These are phyloP conservation scores for Drosophila ohnishii DNA, from an alignment of 1,140 invertebrate genomes.

Conservation along the genomic window DNA sequence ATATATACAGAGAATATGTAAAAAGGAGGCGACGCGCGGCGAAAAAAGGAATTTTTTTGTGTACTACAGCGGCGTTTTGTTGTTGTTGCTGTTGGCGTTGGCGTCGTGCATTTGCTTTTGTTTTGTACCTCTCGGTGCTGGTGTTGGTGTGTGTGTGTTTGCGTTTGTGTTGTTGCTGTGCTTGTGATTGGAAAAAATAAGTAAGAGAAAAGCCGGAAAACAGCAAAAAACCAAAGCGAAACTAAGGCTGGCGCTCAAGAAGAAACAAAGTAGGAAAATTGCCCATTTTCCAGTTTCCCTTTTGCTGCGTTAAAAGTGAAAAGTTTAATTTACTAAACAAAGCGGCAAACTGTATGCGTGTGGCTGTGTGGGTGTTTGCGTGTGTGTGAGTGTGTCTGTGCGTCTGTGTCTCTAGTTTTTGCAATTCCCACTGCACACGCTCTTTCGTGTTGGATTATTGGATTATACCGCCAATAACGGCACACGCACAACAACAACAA, in stretches of 20 bases:
- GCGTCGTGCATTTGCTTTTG: slow-evolving; percentile 42
- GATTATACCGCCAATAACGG: slow-evolving; percentile 77
- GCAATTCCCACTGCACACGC: slow-evolving; percentile 73
- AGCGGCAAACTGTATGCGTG: slow-evolving; percentile 50
- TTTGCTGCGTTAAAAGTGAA: slow-evolving; percentile 69
- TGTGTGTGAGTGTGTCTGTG: slow-evolving; percentile 30
- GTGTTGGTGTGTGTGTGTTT: slow-evolving; percentile 17
- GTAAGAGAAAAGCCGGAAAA: slow-evolving; percentile 37
- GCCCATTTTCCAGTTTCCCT: slow-evolving; percentile 44
- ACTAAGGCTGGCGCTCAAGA: not conserved
- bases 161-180: slow-evolving; percentile 30
- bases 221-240: slow-evolving; percentile 28
- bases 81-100: slow-evolving; percentile 38
- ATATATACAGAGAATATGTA: slow-evolving; percentile 32
- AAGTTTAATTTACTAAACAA: slow-evolving; percentile 81
- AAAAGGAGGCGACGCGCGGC: slow-evolving; percentile 57
- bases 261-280: slow-evolving; percentile 48
- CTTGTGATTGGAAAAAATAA: slow-evolving; percentile 41
- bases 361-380: slow-evolving; percentile 30
- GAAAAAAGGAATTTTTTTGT: slow-evolving; percentile 74
- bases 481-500: slow-evolving; percentile 35
- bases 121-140: slow-evolving; percentile 29
- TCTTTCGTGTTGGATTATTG: slow-evolving; percentile 79
- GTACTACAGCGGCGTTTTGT: slow-evolving; percentile 54
- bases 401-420: slow-evolving; percentile 68